A percentile compares a stretch with the other conserved stretches of the same genome.
Evolutionary conservation across 2,888 invertebrate species (phyloP).

Genomic region (Dysmachus trigonus): DNA sequence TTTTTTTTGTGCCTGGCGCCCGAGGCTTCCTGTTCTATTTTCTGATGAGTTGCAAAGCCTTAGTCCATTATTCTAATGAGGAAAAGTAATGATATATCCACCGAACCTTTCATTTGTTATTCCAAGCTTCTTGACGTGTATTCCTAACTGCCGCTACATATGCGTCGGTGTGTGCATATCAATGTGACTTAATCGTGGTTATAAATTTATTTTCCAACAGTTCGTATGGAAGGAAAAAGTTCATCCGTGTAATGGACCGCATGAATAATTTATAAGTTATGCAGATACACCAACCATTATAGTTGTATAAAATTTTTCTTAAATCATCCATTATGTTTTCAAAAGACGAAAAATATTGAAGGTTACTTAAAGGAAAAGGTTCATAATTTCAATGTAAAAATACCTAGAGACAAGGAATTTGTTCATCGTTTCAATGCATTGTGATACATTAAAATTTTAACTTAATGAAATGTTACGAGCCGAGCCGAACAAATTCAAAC

Average conservation of each 20-base stretch:
- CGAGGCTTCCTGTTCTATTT: background rate
- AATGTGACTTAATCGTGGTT: background rate
- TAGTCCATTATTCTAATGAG: constrained; percentile 7
- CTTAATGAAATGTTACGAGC: too few species aligned
- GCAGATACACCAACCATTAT: background rate
- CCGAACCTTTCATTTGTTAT: background rate
- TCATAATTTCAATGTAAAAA: too few species aligned
- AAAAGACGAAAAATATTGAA: background rate
- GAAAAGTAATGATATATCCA: background rate
- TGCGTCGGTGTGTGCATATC: background rate
- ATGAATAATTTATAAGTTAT: background rate
- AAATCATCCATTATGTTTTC: background rate
- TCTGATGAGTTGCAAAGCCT: background rate
- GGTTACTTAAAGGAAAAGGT: too few species aligned
- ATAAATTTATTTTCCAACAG: background rate
- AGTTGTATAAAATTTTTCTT: background rate
- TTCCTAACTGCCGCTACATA: background rate
- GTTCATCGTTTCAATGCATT: too few species aligned
- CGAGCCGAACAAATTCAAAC: too few species aligned
- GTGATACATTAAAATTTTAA: too few species aligned
- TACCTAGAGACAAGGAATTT: too few species aligned
- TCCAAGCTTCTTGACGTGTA: background rate
- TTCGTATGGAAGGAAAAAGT: background rate
- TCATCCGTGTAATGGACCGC: background rate
- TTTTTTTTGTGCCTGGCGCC: background rate